Percentiles rank a stretch among this genome's conserved stretches.
These are phyloP conservation scores for Synergus umbraculus DNA, from an alignment of 2,888 invertebrate genomes.

Conservation along the genomic window DNA sequence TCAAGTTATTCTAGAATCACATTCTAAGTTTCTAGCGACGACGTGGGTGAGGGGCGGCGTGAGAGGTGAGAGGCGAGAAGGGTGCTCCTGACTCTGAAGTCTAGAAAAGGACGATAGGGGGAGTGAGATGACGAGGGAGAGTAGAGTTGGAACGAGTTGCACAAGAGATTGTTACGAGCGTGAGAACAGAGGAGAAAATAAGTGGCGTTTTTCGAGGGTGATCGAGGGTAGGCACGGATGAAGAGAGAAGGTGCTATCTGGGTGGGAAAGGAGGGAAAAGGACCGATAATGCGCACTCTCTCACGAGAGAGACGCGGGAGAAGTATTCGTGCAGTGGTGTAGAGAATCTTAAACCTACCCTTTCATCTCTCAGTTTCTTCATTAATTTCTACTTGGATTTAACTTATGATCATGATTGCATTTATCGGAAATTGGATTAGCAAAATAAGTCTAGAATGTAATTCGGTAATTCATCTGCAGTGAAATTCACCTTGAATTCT, in stretches of 20 bases:
- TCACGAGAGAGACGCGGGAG: conserved; percentile 5
- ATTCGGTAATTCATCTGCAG: too few relatives aligned
- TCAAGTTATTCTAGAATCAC: conserved; percentile 16
- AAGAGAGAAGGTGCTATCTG: conserved; percentile 28
- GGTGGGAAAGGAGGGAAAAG: conserved; percentile 29
- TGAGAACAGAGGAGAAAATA: conserved; percentile 52
- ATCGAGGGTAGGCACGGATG: conserved; percentile 42
- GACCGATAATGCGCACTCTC: not conserved
- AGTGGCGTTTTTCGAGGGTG: conserved; percentile 42
- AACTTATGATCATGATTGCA: not conserved
- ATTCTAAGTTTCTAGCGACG: conserved; percentile 34
- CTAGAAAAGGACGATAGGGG: conserved; percentile 44
- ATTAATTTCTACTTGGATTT: not conserved
- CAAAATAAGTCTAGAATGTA: not conserved
- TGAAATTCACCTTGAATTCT: too few relatives aligned
- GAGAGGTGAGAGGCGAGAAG: conserved; percentile 47
- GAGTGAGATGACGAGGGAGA: conserved; percentile 45
- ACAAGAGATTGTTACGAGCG: conserved; percentile 54
- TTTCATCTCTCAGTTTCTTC: not conserved
- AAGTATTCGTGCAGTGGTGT: conserved; percentile 25
- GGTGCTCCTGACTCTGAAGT: conserved; percentile 32
- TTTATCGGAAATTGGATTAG: not conserved
- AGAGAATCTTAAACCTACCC: conserved; percentile 14
- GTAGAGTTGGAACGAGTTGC: conserved; percentile 45
- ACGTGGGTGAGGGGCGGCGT: conserved; percentile 39